Base-by-base conservation (phyloP, 2,113 vertebrate genomes). In the Montifringilla adamsi region DNA sequence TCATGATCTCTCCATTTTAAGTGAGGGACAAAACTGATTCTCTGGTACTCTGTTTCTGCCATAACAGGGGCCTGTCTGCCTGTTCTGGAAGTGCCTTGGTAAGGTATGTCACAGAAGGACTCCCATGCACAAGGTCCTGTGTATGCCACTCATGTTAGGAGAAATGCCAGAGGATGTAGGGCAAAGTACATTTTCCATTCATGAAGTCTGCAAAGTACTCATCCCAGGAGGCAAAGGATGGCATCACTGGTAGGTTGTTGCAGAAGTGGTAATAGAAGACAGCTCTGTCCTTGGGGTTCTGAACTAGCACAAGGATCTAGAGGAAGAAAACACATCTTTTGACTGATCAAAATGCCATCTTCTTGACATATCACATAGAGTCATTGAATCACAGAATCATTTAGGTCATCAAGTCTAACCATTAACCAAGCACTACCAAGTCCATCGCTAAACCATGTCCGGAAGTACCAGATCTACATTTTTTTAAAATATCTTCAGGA, bases 181-280 rank as follows among this genome's bases (percentile, higher is more conserved):
- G 26, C 17, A 91, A 87, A 87, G 27, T 83, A 96, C 87, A 27
- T 94, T 94, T 94, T 69, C 97, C 95, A 55, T 44, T 92, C 91
- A 96, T 95, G 92, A 94, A 97, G 39, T 76, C 78, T 80, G 21
- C 7, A 66, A 96, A 97, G 52, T 83, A 96, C 7, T 95, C 92
- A 75, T 96, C 77, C 95, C 97, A 97, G 73, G 79, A 92, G 26
- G 46, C 0, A 0, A 68, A 84, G 33, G 75, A 87, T 0, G 81
- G 94, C 59, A 78, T 4, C 15, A n/a, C 0, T 7, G 86, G 67
- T n/a, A 96, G 66, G 21, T 80, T 84, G 60, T 96, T 95, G 72
- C 6, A 62, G 85, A 97, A 95, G 37, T 95, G 93, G 66, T 90
- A 97, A 60, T 91, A 97, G 27, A 91, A 97, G 31, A 96, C 93